Evolutionary conservation across 1,140 invertebrate genomes (phyloP), one percentile per base, ranked within the genome.

Genomic region (Ctenoplectra terminalis): DNA sequence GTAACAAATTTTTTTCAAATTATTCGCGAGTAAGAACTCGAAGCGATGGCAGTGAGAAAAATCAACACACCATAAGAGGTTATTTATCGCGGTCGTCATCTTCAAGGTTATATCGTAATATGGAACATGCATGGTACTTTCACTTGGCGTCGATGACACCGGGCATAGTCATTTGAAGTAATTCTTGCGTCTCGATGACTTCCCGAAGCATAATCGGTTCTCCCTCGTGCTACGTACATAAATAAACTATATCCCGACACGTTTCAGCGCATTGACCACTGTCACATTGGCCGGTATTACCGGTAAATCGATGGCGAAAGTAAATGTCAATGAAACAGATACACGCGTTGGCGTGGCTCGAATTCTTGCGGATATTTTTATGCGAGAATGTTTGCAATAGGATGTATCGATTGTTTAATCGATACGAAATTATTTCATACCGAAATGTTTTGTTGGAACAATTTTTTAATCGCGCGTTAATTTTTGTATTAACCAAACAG

Each of bases 81-180:
- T 71, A 54, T 71, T 54, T 75, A 74, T 67, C 50, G 48, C 23
- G 52, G 34, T 54, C 31, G 82, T 81, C 72, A 81, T 76, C 60
- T 46, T 56, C 77, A 86, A 84, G 84, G 82, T 72, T 86, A 60
- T 43, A 40, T 67, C n/a, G 48, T 72, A 84, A 85, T 72, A 80
- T 29, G 43, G 29, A 52, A 73, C 37, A 48, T n/a, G 15, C 46
- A 50, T 3, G 54, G 13, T 40, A 81, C 82, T 86, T 81, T 84
- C 76, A 61, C 82, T 76, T 61, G 7, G 37, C 43, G 50, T 50
- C 60, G 64, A 76, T 84, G 71, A 72, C 37, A 84, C 54, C 9
- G 17, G 29, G 17, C 15, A 43, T 29, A 31, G 37, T 56, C 11
- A 66, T 64, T 37, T 26, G 17, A 37, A 67, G 71, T 67, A n/a